phyloP scores from a whole-genome alignment of 2,888 invertebrate genomes.

The Phymatocera aterrima region DNA sequence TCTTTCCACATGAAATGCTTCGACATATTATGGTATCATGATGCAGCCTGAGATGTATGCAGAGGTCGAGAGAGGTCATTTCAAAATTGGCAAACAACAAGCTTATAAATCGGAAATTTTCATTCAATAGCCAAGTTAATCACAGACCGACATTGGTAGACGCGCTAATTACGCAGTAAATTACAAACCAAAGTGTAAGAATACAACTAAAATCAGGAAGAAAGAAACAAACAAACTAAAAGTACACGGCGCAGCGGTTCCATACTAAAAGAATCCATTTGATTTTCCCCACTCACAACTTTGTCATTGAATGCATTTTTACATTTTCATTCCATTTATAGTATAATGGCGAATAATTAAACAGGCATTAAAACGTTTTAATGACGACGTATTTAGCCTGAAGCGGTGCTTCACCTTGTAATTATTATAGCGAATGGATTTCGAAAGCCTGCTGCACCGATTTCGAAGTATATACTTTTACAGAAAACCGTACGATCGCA shows the following conservation, averaged over 20 bases:
- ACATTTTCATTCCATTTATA: slow-evolving; percentile 59
- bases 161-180: slow-evolving; percentile 49
- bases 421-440: slow-evolving; percentile 70
- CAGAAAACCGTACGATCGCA: not conserved
- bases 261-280: slow-evolving; percentile 64
- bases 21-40: not conserved
- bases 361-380: slow-evolving; percentile 72
- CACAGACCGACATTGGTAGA: slow-evolving; percentile 8
- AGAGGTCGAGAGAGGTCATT: not conserved
- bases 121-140: slow-evolving; percentile 35
- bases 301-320: slow-evolving; percentile 70
- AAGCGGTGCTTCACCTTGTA: slow-evolving; percentile 57
- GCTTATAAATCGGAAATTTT: slow-evolving; percentile 22
- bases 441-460: not conserved
- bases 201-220: slow-evolving; percentile 51
- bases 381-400: slow-evolving; percentile 69
- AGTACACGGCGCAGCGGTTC: too few relatives aligned
- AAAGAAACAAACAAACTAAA: too few relatives aligned
- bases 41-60: not conserved
- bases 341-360: slow-evolving; percentile 69
- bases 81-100: not conserved
- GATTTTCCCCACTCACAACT: slow-evolving; percentile 67
- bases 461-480: not conserved
- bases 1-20: not conserved
- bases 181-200: slow-evolving; percentile 67